Conservation (phyloP, 2,888 invertebrate species). For the Endotricha flammealis region DNA sequence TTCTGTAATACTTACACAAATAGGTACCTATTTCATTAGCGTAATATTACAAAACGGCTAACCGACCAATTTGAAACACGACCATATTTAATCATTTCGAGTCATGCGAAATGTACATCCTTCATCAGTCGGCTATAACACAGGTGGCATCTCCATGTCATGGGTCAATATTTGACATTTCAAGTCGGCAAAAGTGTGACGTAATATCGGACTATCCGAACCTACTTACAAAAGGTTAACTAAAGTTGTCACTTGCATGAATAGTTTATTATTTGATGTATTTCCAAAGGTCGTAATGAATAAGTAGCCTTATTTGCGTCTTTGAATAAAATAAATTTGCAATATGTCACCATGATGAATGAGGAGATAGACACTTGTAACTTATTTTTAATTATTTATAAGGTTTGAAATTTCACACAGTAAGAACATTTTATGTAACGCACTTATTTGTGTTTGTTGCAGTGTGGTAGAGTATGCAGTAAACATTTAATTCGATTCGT, state of each 20-base stretch:
- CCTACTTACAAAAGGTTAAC: slow-evolving; percentile 43
- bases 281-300: slow-evolving; percentile 50
- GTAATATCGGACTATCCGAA: slow-evolving; percentile 37
- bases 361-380: no score
- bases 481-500: no score
- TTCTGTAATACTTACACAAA: no score
- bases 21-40: not conserved
- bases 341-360: no score
- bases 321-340: no score
- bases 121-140: slow-evolving; percentile 30
- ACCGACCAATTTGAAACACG: slow-evolving; percentile 13
- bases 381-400: no score
- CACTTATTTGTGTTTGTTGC: no score
- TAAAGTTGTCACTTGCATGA: slow-evolving; percentile 44
- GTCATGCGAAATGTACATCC: slow-evolving; percentile 16
- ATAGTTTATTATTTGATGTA: slow-evolving; percentile 47
- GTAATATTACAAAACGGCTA: slow-evolving; percentile 16
- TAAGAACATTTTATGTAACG: no score
- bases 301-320: slow-evolving; percentile 41
- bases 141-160: slow-evolving; percentile 53
- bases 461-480: no score
- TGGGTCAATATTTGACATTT: slow-evolving; percentile 74
- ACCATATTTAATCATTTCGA: slow-evolving; percentile 12
- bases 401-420: no score
- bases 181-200: slow-evolving; percentile 47